Evolutionary conservation across 2,797 vertebrate genomes (phyloP), one percentile per base, ranked within the genome.

Genomic region (Fratercula arctica): DNA sequence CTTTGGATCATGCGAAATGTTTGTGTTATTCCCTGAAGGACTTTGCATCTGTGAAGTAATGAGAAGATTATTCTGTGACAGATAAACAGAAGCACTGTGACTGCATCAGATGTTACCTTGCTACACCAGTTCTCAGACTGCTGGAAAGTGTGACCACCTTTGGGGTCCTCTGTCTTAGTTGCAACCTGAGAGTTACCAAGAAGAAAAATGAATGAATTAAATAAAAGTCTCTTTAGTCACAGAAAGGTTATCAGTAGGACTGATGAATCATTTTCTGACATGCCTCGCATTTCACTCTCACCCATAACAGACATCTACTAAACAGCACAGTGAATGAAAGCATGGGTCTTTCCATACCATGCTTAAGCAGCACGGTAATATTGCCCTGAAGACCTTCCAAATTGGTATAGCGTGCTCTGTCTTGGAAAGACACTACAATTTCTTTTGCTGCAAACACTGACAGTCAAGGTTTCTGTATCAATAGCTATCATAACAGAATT

Each of bases 1-100:
- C 74, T 87, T 63, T 18, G 75, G 51, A 90, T 92, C 50, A 50
- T 19, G 72, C 10, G 8, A 92, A 74, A 83, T 66, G 74, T 66
- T 89, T 87, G 77, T 83, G 81, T 54, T 89, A 80, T 75, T 80
- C 94, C 88, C 94, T 53, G 90, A 92, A 93, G 94, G 90, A 70
- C 88, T 95, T 57, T 89, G 45, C 53, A 61, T 37, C 64, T 1
- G 0, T 59, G 61, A 68, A 92, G 72, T 29, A 95, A 95, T 80
- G 88, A 94, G 91, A 82, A 93, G 93, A 92, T 95, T 85, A 87
- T 85, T 83, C 88, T 75, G 85, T 80, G 88, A 93, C 39, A 93
- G 91, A 75, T 63, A 60, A 90, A 78, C 81, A 80, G 91, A 91
- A 92, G 70, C 56, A 31, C 48, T 90, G 70, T 50, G 77, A 87